Base-by-base conservation (phyloP, 2,888 invertebrate species). In the Podabrus alpinus region DNA sequence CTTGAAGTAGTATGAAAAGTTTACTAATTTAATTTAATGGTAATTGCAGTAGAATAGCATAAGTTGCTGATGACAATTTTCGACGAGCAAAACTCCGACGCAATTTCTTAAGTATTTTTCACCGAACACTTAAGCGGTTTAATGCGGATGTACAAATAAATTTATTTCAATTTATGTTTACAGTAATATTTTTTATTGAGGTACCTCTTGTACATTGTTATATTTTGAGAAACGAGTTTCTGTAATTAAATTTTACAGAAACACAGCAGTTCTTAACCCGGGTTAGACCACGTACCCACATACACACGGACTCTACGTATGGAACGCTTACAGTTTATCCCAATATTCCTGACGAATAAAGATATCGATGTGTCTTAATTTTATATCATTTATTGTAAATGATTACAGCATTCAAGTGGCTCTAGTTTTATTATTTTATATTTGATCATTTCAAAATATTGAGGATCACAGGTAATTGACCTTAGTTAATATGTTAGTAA, bases 11-110 rank as follows among this genome's bases (percentile, higher is more conserved):
- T 64, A 17, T 19, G 17, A 21, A 64, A 64, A 64, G 62, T 64
- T 64, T 21, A 64, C 62, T 21, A 64, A 64, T 64, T 61, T 64
- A 64, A 64, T 64, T 64, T 64, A 64, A 64, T 64, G 17, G 21
- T 64, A 64, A 64, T 64, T 64, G 19, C 62, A 15, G n/a, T 21
- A 16, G 21, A 19, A 64, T 64, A 64, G 62, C 45, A 45, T 45
- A 45, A 45, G 45, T 45, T 45, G 45, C 19, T 64, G 62, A 64
- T 17, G 62, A 64, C 45, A 45, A 45, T 45, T 45, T n/a, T 45
- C 45, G 45, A 19, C 62, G 62, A 64, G 21, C 62, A 64, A 64
- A 64, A 19, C 62, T 64, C 19, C 62, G 16, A 64, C 62, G 19
- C 21, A 64, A 64, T 64, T 64, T 21, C 21, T 64, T 64, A 64